A percentile compares a stretch with the other conserved stretches of the same genome.
phyloP scores from a whole-genome alignment of 2,888 invertebrate species.

The Diplazon laetatorius region DNA sequence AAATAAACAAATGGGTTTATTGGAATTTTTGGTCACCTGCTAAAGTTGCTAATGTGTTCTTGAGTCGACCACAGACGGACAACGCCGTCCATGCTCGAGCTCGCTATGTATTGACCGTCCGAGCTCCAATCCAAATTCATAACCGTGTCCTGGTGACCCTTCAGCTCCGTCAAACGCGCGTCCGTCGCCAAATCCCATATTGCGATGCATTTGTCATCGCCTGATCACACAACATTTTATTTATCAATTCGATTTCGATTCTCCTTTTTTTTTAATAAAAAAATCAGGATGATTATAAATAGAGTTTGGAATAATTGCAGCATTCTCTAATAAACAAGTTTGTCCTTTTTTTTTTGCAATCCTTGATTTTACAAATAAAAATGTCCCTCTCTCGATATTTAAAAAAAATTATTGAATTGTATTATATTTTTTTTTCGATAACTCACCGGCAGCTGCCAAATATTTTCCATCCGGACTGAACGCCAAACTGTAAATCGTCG shows the following conservation, averaged over 20 bases:
- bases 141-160: conserved; percentile 80
- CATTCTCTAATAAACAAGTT: too few relatives aligned
- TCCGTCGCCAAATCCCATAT: conserved; percentile 81
- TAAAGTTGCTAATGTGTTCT: conserved; percentile 72
- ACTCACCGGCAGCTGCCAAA: conserved; percentile 91
- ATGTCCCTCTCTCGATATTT: neutral
- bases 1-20: too few relatives aligned
- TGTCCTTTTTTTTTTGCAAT: too few relatives aligned
- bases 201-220: conserved; percentile 77
- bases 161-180: conserved; percentile 77
- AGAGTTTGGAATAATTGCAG: conserved; percentile 3
- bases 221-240: conserved; percentile 63
- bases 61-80: conserved; percentile 79
- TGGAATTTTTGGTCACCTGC: conserved; percentile 70
- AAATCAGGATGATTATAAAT: neutral
- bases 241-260: too few relatives aligned
- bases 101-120: conserved; percentile 81
- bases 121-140: conserved; percentile 81
- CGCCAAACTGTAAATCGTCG: conserved; percentile 89
- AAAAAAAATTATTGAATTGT: conserved; percentile 11
- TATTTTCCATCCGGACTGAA: conserved; percentile 94
- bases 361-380: neutral
- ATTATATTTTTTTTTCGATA: conserved; percentile 25
- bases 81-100: conserved; percentile 79
- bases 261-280: too few relatives aligned